phyloP scores from a whole-genome alignment of 2,888 invertebrate genomes.

The Plebejus melissa region DNA sequence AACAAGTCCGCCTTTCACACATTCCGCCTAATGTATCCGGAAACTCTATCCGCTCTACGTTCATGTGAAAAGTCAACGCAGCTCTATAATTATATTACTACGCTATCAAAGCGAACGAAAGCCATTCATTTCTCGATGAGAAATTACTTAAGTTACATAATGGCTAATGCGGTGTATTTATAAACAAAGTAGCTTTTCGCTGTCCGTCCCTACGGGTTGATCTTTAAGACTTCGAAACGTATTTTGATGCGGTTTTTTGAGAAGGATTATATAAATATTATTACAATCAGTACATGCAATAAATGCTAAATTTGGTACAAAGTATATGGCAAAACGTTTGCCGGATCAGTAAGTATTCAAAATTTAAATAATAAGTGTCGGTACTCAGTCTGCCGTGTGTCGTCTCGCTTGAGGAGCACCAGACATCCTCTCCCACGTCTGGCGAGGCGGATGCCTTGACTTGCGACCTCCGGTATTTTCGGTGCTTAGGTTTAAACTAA shows the following conservation, averaged over 20 bases:
- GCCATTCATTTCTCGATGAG: constrained; percentile 20
- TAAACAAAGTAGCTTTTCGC: constrained; percentile 1
- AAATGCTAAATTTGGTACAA: constrained; percentile 36
- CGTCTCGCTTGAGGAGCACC: constrained; percentile 77
- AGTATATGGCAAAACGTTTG: too few relatives aligned
- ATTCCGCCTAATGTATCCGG: not conserved
- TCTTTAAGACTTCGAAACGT: too few relatives aligned
- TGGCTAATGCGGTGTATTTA: constrained; percentile 26
- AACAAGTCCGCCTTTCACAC: constrained; percentile 5
- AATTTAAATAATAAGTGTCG: constrained; percentile 46
- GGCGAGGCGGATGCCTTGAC: constrained; percentile 66
- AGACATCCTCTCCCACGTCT: constrained; percentile 76
- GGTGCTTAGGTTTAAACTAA: not conserved
- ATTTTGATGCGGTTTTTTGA: too few relatives aligned
- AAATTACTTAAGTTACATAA: constrained; percentile 27
- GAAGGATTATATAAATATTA: too few relatives aligned
- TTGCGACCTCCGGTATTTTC: constrained; percentile 60
- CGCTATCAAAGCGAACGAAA: not conserved
- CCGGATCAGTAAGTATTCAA: not conserved
- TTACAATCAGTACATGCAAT: too few relatives aligned
- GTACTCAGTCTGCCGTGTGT: constrained; percentile 48
- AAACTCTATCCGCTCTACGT: constrained; percentile 5
- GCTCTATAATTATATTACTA: not conserved
- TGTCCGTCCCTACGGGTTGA: not conserved
- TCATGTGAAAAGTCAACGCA: not conserved